Conservation (phyloP, 1,140 invertebrate species). For the Pseudomyrmex dendroicus region DNA sequence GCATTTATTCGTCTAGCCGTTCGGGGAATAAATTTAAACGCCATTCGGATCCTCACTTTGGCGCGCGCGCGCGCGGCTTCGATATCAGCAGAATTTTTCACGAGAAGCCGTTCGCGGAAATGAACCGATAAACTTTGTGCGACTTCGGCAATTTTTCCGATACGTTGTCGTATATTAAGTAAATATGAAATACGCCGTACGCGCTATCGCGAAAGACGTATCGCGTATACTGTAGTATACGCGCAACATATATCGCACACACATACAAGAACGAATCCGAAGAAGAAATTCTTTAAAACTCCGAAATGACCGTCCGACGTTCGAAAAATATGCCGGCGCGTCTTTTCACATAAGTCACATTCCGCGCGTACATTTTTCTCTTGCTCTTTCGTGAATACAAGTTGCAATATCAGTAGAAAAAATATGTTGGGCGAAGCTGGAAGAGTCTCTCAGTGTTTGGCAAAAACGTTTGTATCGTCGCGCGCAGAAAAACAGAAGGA, state of each 20-base stretch:
- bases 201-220: conserved; percentile 31
- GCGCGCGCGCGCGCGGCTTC: background rate
- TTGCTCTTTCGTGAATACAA: background rate
- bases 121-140: conserved; percentile 57
- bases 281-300: conserved; percentile 4
- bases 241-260: background rate
- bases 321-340: conserved; percentile 14
- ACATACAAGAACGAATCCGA: background rate
- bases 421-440: background rate
- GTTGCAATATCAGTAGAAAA: conserved; percentile 3
- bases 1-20: background rate
- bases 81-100: conserved; percentile 60
- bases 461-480: background rate
- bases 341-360: conserved; percentile 13
- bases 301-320: background rate
- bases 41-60: conserved; percentile 25
- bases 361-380: background rate
- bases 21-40: conserved; percentile 45
- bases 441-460: background rate
- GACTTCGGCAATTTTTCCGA: conserved; percentile 55
- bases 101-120: conserved; percentile 47
- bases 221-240: background rate
- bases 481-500: no score
- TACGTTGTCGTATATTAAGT: conserved; percentile 62
- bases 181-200: conserved; percentile 40